Evolutionary conservation across 2,797 vertebrate genomes (phyloP), one percentile per base, ranked within the genome.

Genomic region (Buceros bicornis): DNA sequence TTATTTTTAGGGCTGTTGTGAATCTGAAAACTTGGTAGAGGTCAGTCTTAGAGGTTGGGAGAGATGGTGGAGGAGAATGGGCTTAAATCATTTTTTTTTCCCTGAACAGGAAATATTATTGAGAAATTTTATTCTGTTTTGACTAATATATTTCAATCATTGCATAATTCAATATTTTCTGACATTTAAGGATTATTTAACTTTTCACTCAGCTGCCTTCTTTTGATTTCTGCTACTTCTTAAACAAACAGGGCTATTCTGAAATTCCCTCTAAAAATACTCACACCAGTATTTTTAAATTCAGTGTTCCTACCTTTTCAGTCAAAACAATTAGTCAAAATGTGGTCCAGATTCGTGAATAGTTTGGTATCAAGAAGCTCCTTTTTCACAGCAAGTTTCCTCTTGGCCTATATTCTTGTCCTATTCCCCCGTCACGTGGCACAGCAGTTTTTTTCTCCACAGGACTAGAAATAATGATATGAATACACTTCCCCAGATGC

Each of bases 141-240:
- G 76, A 60, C n/a, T 88, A n/a, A 80, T 51, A 54, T 45, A 18
- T 48, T 88, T 91, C 80, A 67, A 37, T 94, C 61, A 50, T 33
- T 64, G 61, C 77, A 74, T 74, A 86, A 62, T 78, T 90, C 69
- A 74, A 16, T 74, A 28, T 86, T 90, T 93, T 78, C 53, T 26
- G 61, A n/a, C 57, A 54, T 80, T 82, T 89, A 54, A 84, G 42
- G 62, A 69, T 78, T 92, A 57, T 69, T 84, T 89, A 18, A 47
- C 33, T 35, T 51, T 92, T 31, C 82, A 53, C 50, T 83, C 86
- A 57, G 43, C 57, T 56, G 42, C 72, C 37, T 78, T 62, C 43
- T 73, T 83, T 66, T 62, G 47, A 82, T 50, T 85, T 56, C 40
- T 65, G 26, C 53, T 74, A 56, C 83, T 94, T 85, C 72, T 92